These are phyloP conservation scores for Dipodomys stephensi DNA, from an alignment of 2,113 vertebrate genomes.

Conservation along the genomic window DNA sequence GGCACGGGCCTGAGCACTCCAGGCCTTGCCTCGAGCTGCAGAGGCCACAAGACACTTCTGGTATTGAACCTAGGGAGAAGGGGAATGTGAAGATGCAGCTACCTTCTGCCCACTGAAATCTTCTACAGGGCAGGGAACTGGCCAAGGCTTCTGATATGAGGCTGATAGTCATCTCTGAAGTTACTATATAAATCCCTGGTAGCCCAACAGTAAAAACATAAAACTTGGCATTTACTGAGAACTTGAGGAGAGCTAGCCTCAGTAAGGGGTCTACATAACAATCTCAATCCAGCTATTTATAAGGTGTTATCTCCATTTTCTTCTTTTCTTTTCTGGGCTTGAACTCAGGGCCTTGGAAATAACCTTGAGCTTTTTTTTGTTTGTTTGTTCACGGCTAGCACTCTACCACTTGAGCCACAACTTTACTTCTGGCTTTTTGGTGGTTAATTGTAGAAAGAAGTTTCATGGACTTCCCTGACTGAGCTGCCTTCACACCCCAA, in stretches of 20 bases:
- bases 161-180: neutral
- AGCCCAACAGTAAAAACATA: conserved; percentile 47
- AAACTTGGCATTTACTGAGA: conserved; percentile 34
- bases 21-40: conserved; percentile 89
- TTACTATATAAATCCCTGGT: neutral
- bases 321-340: too few species aligned
- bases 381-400: too few species aligned
- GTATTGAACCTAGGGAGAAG: conserved; percentile 92
- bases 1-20: conserved; percentile 83
- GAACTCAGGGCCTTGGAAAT: too few species aligned
- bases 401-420: too few species aligned
- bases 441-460: too few species aligned
- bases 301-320: neutral
- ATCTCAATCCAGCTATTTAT: conserved; percentile 9
- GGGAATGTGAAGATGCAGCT: conserved; percentile 55
- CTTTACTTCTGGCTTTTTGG: too few species aligned
- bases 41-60: conserved; percentile 96
- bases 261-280: conserved; percentile 20
- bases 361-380: too few species aligned
- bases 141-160: conserved; percentile 17
- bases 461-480: too few species aligned
- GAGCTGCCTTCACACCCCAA: too few species aligned
- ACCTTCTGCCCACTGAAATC: conserved; percentile 27
- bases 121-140: conserved; percentile 24
- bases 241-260: conserved; percentile 27